Conservation (phyloP, 2,888 invertebrate genomes). For the Augiades crinisus region DNA sequence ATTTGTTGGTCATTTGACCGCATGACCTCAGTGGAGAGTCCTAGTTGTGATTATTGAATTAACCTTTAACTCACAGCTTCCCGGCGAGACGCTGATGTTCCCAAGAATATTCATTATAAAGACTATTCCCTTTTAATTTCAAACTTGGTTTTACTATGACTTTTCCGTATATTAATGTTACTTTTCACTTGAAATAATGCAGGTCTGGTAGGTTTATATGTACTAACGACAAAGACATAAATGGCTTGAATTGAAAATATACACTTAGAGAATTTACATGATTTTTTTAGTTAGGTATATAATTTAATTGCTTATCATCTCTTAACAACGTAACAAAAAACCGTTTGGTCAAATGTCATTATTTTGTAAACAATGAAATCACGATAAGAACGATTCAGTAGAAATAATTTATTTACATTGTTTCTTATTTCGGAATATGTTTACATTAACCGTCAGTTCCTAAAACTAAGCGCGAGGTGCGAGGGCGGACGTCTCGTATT, state of each 20-base stretch:
- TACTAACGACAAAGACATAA: too few species aligned
- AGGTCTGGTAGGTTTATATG: too few species aligned
- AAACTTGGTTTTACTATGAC: too few species aligned
- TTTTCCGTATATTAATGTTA: not conserved
- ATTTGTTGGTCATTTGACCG: slow-evolving; percentile 23
- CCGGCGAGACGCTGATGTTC: slow-evolving; percentile 31
- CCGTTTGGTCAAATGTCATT: not conserved
- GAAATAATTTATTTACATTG: slow-evolving; percentile 19
- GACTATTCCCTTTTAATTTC: too few species aligned
- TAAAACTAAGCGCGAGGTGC: slow-evolving; percentile 34
- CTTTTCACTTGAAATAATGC: not conserved
- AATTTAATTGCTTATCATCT: too few species aligned
- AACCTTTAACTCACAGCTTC: slow-evolving; percentile 48
- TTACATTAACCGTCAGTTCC: slow-evolving; percentile 42
- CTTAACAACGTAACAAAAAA: not conserved
- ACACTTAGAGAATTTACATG: too few species aligned
- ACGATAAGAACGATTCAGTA: slow-evolving; percentile 3
- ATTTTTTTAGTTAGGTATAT: too few species aligned
- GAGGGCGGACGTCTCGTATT: slow-evolving; percentile 20
- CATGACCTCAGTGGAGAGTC: slow-evolving; percentile 14
- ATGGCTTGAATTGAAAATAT: too few species aligned
- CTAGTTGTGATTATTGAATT: slow-evolving; percentile 44
- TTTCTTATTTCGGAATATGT: slow-evolving; percentile 30
- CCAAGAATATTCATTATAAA: not conserved
- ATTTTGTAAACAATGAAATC: not conserved